phyloP scores from a whole-genome alignment of 2,113 vertebrate species.

The Dolichotis patagonum region DNA sequence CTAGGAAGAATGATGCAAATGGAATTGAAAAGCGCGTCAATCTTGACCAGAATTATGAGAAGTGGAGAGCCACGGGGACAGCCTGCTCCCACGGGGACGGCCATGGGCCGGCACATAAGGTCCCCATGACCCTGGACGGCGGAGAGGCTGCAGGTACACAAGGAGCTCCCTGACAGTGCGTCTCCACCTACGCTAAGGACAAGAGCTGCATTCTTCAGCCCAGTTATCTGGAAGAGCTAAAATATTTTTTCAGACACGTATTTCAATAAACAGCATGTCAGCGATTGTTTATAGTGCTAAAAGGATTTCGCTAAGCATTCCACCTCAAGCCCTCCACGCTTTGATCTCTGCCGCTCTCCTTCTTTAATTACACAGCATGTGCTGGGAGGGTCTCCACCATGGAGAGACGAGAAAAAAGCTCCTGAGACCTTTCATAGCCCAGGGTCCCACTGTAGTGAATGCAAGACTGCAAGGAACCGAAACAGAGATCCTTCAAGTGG shows the following conservation, averaged over 20 bases:
- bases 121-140: neutral
- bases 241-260: conserved; percentile 55
- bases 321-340: conserved; percentile 29
- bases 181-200: conserved; percentile 59
- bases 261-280: conserved; percentile 82
- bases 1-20: conserved; percentile 4
- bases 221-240: conserved; percentile 66
- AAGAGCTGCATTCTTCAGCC: conserved; percentile 67
- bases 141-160: conserved; percentile 32
- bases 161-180: conserved; percentile 26
- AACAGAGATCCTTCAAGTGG: neutral
- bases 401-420: conserved; percentile 59
- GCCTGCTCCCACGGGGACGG: neutral
- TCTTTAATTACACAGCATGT: neutral
- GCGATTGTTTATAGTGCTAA: conserved; percentile 71
- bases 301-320: conserved; percentile 69
- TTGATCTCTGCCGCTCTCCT: conserved; percentile 9
- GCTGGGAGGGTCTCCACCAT: neutral
- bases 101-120: conserved; percentile 54
- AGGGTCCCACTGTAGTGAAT: conserved; percentile 42
- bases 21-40: neutral
- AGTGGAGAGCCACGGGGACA: neutral
- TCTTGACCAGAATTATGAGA: neutral
- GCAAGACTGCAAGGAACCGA: conserved; percentile 27
- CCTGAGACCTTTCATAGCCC: neutral